Evolutionary conservation across 2,113 vertebrate species (phyloP).

Genomic region (Scopus umbretta): DNA sequence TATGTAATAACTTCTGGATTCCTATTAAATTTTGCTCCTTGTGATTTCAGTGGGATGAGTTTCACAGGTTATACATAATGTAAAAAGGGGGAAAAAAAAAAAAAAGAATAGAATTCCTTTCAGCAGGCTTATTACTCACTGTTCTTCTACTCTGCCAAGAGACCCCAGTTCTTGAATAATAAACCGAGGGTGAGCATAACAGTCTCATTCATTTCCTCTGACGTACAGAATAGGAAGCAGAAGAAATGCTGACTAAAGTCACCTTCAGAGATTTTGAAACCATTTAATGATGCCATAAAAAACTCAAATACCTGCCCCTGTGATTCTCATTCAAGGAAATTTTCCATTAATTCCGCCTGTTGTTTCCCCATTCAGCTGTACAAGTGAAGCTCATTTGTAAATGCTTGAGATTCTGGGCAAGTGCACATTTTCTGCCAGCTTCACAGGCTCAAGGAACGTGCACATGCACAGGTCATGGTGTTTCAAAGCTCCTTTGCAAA

Average conservation of each 20-base stretch:
- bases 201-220: not conserved
- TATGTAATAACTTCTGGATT: not conserved
- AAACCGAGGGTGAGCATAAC: not conserved
- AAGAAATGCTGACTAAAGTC: not conserved
- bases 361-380: not conserved
- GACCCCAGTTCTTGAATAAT: not conserved
- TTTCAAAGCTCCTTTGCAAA: not conserved
- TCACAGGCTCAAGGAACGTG: not conserved
- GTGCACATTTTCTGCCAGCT: not conserved
- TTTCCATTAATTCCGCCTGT: not conserved
- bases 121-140: not conserved
- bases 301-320: not conserved
- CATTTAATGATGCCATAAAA: not conserved
- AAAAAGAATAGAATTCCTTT: not conserved
- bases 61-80: not conserved
- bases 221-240: not conserved
- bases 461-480: accelerated
- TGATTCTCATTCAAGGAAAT: not conserved
- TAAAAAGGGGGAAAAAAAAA: not conserved
- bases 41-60: not conserved
- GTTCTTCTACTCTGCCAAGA: not conserved
- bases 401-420: not conserved
- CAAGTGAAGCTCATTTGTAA: not conserved
- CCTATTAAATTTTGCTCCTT: not conserved
- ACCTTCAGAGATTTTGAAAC: not conserved